Evolutionary conservation across 2,888 invertebrate species (phyloP), one percentile per base, ranked within the genome.

Genomic region (Coenonympha arcania): DNA sequence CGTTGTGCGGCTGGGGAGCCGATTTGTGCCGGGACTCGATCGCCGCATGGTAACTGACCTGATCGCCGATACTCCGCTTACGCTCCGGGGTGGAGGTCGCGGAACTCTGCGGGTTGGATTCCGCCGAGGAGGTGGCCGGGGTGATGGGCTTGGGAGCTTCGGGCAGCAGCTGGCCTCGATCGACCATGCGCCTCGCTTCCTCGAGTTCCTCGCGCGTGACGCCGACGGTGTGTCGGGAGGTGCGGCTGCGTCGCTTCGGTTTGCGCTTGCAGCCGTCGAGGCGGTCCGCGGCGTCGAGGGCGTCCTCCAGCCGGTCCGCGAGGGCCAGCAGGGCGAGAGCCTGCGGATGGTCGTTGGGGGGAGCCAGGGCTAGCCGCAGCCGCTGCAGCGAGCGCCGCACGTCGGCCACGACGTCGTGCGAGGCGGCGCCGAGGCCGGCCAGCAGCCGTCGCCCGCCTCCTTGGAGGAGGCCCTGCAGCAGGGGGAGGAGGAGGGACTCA

Each of bases 171-270:
- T 72, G 68, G 51, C 74, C 77, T 5, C 73, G 64, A 72, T 93
- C 92, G 59, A 94, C 89, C 66, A 93, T 89, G 50, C 91, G 89
- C 37, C 95, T 87, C 0, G 95, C 95, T 62, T 92, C 90, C 2
- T 91, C 93, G 19, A 95, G 76, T 66, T 95, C 95, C 69, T 93
- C 94, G 36, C 89, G 89, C 30, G 93, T 93, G 13, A 95, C 95
- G 39, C 93, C 94, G 16, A 95, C 93, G 0, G 95, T 95, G 73
- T 95, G 94, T 0, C 95, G 81, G 39, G 89, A 89, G 54, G 90
- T 89, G 22, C 92, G 88, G 56, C 88, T 87, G 48, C 90, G 88
- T 54, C 89, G 88, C 19, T 90, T 82, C 2, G 86, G 73, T 5
- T 73, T 74, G 47, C 84, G 73, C 50, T 71, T 72, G 64, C 78